Evolutionary conservation across 2,888 invertebrate genomes (phyloP), one percentile per base, ranked within the genome.

Genomic region (Leptinotarsa rubiginosa): DNA sequence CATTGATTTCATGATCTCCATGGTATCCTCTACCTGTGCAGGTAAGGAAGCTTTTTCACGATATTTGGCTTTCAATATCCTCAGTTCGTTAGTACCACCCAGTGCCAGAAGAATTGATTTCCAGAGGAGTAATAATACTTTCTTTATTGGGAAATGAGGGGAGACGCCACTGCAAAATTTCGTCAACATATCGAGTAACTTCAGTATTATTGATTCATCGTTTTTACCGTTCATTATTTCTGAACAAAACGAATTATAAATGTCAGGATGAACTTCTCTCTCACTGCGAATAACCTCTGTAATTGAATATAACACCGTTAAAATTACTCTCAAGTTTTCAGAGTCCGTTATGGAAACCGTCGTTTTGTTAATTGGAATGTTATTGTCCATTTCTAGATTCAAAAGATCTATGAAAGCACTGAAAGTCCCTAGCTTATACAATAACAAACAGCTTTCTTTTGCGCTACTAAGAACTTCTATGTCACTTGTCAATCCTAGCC

Each of bases 111-210:
- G 89, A 74, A 98, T 92, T 13, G 97, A 92, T 89, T 99, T 99
- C 99, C 99, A 99, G 20, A 99, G 89, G 2, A 83, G 73, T 66
- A 99, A 89, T 20, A 99, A 90, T 13, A 99, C 96, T 89, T 99
- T 99, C 87, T 98, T 98, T 93, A 99, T 98, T 3, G 99, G 99
- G 89, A 97, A 99, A 89, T 99, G 98, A 20, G 98, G 97, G 7
- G 97, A 95, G 41, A 95, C 93, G 1, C 98, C 98, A 81, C 97
- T 96, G 88, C 99, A 99, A 86, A 99, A 97, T 81, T 95, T 92
- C 49, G 97, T 97, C 47, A 99, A 96, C 98, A 99, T 98, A 78
- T 96, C 94, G 75, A 99, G 91, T 70, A 99, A 90, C 84, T 97
- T 96, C 3, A 98, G 93, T 52, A 96, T 93, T 47, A 98, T 87